Conservation (phyloP, 2,113 vertebrate genomes). For the Sylvilagus bachmani region DNA sequence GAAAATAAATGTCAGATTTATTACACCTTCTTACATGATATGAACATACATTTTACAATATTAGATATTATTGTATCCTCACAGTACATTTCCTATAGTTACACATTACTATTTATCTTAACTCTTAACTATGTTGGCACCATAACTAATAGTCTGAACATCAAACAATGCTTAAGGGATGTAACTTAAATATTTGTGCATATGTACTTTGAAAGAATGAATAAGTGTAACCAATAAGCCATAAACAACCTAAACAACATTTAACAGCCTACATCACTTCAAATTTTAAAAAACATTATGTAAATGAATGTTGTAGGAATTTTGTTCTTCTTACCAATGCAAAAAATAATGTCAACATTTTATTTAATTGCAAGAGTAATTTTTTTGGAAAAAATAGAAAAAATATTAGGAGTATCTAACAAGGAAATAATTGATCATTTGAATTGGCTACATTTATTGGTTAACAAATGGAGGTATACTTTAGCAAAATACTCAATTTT, state of each 20-base stretch:
- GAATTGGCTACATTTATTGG: neutral
- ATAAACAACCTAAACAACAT: neutral
- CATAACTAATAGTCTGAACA: neutral
- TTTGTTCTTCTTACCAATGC: neutral
- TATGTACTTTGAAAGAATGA: neutral
- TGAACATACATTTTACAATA: neutral
- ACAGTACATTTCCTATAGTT: neutral
- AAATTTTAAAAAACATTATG: neutral
- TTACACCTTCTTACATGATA: neutral
- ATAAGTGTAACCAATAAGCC: neutral
- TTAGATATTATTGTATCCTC: neutral
- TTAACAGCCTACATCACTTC: neutral
- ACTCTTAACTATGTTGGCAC: neutral
- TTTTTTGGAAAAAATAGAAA: neutral
- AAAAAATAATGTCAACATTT: neutral
- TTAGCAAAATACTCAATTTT: neutral
- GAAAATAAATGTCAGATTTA: neutral
- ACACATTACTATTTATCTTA: neutral
- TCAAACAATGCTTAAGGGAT: neutral
- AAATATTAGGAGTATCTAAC: neutral
- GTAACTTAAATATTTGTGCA: too few relatives aligned
- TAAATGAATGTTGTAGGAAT: neutral
- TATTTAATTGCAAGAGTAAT: neutral
- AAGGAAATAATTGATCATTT: neutral
- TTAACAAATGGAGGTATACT: neutral